Evolutionary conservation across 2,888 invertebrate species (phyloP).

Genomic region (Synergus laeviventris): DNA sequence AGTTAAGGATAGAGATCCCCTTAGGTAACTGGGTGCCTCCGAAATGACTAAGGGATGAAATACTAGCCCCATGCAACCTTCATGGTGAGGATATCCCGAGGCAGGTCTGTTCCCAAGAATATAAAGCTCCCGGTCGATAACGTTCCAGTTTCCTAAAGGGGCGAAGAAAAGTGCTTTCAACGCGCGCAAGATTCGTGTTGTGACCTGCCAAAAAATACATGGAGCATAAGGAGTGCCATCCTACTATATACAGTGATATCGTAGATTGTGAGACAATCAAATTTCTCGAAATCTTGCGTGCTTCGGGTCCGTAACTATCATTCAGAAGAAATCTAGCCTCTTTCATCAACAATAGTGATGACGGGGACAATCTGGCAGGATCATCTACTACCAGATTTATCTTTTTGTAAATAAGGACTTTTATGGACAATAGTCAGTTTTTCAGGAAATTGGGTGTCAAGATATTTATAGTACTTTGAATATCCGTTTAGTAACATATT

Average conservation of each 20-base stretch:
- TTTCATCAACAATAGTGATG: not conserved
- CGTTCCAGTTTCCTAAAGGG: conserved; percentile 50
- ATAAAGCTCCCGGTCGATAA: conserved; percentile 47
- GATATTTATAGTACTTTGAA: not conserved
- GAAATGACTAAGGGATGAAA: conserved; percentile 49
- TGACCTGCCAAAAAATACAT: conserved; percentile 45
- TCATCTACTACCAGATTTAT: not conserved
- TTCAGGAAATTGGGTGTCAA: too few relatives aligned
- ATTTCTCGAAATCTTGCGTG: not conserved
- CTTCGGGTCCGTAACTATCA: not conserved
- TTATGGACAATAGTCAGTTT: not conserved
- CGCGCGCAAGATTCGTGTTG: conserved; percentile 32
- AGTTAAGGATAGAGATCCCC: conserved; percentile 45
- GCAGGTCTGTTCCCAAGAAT: conserved; percentile 48
- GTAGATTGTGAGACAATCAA: not conserved
- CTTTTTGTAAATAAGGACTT: not conserved
- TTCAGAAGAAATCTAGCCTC: not conserved
- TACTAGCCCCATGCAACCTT: conserved; percentile 45
- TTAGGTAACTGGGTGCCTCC: conserved; percentile 42
- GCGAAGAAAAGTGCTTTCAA: conserved; percentile 48
- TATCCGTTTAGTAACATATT: not conserved
- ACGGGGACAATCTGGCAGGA: not conserved
- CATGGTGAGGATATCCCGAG: conserved; percentile 45
- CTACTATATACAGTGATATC: not conserved
- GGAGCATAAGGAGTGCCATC: not conserved